A percentile compares a stretch with the other conserved stretches of the same genome.
Conservation (phyloP, 2,797 vertebrate species). For the Pipistrellus pygmaeus region DNA sequence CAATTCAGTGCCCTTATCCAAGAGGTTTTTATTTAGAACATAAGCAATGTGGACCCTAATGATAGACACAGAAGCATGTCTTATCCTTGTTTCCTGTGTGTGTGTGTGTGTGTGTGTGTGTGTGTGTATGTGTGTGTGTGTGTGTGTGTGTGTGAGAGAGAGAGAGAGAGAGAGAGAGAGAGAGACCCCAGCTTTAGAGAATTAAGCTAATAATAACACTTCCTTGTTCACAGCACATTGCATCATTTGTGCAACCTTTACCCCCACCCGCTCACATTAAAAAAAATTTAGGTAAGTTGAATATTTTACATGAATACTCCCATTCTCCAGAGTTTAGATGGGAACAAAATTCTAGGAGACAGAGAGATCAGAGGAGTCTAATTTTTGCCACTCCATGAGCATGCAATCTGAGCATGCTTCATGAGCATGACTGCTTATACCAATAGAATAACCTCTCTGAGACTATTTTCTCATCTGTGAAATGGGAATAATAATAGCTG, state of each 20-base stretch:
- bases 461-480: conserved; percentile 9
- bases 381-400: not conserved
- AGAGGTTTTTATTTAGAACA: conserved; percentile 44
- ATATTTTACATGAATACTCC: not conserved
- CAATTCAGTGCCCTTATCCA: not conserved
- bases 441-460: not conserved
- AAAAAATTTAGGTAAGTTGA: not conserved
- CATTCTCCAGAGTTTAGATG: not conserved
- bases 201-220: not conserved
- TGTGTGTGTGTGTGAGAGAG: no score
- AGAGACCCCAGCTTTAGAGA: not conserved
- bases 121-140: not conserved
- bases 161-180: no score
- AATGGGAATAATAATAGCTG: not conserved
- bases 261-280: not conserved
- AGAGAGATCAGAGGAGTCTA: not conserved
- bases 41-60: not conserved
- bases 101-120: not conserved
- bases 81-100: not conserved
- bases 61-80: not conserved
- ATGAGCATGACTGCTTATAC: no score
- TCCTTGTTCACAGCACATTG: not conserved
- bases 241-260: not conserved
- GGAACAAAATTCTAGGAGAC: not conserved
- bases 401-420: not conserved